These are phyloP conservation scores for Polyommatus icarus DNA, from an alignment of 2,888 invertebrate species.

Conservation along the genomic window DNA sequence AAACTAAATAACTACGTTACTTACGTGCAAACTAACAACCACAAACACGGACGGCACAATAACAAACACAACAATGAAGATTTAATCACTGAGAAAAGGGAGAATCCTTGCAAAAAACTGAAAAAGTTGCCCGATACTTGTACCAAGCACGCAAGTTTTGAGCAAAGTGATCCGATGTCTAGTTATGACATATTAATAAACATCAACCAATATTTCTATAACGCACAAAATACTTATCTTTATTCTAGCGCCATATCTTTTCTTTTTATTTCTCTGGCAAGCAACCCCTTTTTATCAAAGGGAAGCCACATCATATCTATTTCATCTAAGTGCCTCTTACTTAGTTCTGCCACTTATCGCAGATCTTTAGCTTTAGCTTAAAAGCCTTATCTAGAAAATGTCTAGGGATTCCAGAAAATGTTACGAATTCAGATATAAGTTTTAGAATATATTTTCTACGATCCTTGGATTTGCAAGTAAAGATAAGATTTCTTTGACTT, in stretches of 20 bases:
- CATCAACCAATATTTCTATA: neutral
- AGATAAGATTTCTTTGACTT: neutral
- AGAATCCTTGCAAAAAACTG: too few species aligned
- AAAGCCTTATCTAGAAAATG: constrained; percentile 16
- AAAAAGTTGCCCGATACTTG: too few species aligned
- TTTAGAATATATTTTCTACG: neutral
- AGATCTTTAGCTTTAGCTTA: constrained; percentile 21
- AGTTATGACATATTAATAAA: neutral
- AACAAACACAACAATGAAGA: too few species aligned
- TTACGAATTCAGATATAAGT: constrained; percentile 11
- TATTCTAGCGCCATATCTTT: neutral
- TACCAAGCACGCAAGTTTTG: too few species aligned
- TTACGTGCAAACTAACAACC: too few species aligned
- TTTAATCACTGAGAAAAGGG: too few species aligned
- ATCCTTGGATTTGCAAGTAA: neutral
- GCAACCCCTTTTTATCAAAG: constrained; percentile 22
- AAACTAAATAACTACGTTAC: too few species aligned
- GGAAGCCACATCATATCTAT: constrained; percentile 14
- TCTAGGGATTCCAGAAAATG: constrained; percentile 16
- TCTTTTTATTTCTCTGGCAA: neutral
- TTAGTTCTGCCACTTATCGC: constrained; percentile 21
- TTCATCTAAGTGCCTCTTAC: constrained; percentile 29
- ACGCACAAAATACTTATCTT: neutral
- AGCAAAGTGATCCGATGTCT: too few species aligned
- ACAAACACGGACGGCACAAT: too few species aligned